Evolutionary conservation across 2,888 invertebrate genomes (phyloP).

Genomic region (Gryllus longicercus): DNA sequence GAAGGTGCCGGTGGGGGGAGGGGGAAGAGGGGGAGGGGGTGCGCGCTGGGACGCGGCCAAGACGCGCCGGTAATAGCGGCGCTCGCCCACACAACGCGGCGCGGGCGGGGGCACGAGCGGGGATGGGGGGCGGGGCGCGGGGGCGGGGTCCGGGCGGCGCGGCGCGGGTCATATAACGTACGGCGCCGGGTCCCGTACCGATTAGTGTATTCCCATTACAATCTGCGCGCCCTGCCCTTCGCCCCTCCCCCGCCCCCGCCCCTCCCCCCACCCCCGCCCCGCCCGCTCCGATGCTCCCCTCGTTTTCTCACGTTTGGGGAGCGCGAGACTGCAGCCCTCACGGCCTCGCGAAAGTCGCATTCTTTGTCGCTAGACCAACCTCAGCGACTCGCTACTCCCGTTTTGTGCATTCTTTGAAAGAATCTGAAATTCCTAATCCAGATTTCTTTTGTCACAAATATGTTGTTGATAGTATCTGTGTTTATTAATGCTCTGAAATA

Average conservation of each 20-base stretch:
- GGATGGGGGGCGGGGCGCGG: background rate
- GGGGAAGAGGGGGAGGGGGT: background rate
- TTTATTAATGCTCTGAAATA: no score
- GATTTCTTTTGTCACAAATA: no score
- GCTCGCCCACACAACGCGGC: slow-evolving; percentile 18
- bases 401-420: no score
- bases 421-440: no score
- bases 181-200: slow-evolving; percentile 30
- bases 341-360: background rate
- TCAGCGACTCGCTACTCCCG: no score
- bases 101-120: background rate
- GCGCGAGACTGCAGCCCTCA: background rate
- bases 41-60: slow-evolving; percentile 1
- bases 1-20: background rate
- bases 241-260: background rate
- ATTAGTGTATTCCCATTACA: slow-evolving; percentile 32
- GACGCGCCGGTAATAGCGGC: background rate
- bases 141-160: slow-evolving; percentile 18
- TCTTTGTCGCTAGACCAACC: background rate
- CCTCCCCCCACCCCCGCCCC: background rate
- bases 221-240: slow-evolving; percentile 25
- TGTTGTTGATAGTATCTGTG: no score
- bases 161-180: background rate
- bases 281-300: slow-evolving; percentile 19
- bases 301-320: background rate